Base-by-base conservation (phyloP, 2,888 invertebrate genomes). In the Uloborus plumipes region DNA sequence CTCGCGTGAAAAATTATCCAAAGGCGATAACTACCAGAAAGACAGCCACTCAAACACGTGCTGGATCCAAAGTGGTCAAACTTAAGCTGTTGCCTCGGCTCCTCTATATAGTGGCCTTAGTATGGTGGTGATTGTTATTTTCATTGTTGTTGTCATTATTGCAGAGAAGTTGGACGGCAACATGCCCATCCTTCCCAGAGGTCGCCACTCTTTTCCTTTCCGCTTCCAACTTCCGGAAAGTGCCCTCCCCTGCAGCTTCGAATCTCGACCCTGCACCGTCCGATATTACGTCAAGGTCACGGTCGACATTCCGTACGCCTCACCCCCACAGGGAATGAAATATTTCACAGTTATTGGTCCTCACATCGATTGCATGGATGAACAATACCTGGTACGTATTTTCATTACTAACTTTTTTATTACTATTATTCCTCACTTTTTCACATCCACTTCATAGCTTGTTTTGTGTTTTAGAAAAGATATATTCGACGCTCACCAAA, bases 361-460 rank as follows among this genome's bases (percentile, higher is more conserved):
- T 16, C 93, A 93, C 87, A 93, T 93, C 86, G 94, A 94, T 89
- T 94, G 94, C 88, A 94, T 94, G 93, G 94, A 94, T 85, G 93
- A 94, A 88, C 92, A 93, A 87, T 94, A 93, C 88, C 89, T 94
- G 90, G 94, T 94, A 88, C 90, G 91, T 67, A 87, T 51, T 47
- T 49, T n/a, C 22, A 59, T 16, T 53, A 2, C 53, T 14, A 22
- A 67, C 39, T 6, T 39, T 39, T 7, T 39, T 9, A 26, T 26
- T 4, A 26, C 26, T 26, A 4, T 26, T 26, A 26, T 26, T 39
- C 11, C 39, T 39, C 39, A 11, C 3, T 39, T 7, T 1, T 11
- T 7, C 9, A 11, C 39, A 9, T 9, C 39, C 39, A 2, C 39
- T 39, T 39, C 9, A 39, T 39, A 1, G 39, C 39, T 39, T 39